phyloP scores from a whole-genome alignment of 2,888 invertebrate species.

The Sabatieria punctata region DNA sequence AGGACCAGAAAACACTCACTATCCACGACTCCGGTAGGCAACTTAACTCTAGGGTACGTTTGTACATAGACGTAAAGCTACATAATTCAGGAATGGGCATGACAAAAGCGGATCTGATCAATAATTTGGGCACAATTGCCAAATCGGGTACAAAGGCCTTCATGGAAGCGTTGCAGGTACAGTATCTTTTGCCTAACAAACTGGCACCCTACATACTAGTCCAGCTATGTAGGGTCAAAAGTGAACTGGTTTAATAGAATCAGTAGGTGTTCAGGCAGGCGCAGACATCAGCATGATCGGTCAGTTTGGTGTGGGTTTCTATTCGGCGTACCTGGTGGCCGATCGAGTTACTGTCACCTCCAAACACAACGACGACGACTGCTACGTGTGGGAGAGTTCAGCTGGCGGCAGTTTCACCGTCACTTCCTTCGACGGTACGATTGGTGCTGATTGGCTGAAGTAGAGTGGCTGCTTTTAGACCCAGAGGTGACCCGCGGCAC shows the following conservation, averaged over 20 bases:
- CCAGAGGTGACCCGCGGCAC: conserved; percentile 54
- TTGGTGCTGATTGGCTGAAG: no score
- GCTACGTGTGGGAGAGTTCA: conserved; percentile 92
- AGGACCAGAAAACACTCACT: conserved; percentile 79
- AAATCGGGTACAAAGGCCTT: conserved; percentile 99
- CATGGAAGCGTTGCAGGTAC: conserved; percentile 85
- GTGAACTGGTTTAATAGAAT: no score
- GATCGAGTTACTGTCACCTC: conserved; percentile 79
- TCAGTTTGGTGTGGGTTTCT: conserved; percentile 99
- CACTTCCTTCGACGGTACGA: conserved; percentile 46
- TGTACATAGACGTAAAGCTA: no score
- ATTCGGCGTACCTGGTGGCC: conserved; percentile 90
- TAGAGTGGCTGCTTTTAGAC: conserved; percentile 24
- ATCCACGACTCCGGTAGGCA: conserved; percentile 56
- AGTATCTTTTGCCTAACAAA: no score
- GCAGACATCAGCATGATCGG: conserved; percentile 99
- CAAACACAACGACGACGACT: conserved; percentile 94
- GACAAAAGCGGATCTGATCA: conserved; percentile 97
- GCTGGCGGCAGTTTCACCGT: conserved; percentile 97
- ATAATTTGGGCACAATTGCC: conserved; percentile 95
- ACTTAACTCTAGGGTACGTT: no score
- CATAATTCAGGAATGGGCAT: conserved; percentile 67
- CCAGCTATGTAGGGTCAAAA: no score
- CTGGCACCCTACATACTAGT: no score
- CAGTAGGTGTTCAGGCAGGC: conserved; percentile 55